phyloP scores from a whole-genome alignment of 2,797 vertebrate species.

The Crax fasciolata region DNA sequence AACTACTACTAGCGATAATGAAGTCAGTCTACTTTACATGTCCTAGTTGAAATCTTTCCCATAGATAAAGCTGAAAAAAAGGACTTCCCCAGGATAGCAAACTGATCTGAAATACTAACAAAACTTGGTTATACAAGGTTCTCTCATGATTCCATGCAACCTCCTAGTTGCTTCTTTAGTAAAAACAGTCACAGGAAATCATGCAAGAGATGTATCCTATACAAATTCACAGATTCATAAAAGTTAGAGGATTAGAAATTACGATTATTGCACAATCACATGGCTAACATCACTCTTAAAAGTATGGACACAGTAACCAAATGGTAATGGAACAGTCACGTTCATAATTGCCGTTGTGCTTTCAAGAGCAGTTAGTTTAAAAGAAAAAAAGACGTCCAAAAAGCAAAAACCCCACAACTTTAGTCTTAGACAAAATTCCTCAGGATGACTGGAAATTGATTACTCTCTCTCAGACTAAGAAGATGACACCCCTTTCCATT shows the following conservation, averaged over 20 bases:
- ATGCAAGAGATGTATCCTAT: neutral
- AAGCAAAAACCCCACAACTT: neutral
- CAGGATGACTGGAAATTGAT: neutral
- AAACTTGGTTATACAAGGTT: neutral
- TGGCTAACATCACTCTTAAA: neutral
- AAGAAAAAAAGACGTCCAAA: neutral
- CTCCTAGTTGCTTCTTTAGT: neutral
- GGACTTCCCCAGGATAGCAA: neutral
- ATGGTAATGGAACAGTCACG: neutral
- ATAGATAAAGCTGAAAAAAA: neutral
- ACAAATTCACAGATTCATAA: neutral
- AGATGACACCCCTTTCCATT: neutral
- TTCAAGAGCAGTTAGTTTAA: neutral
- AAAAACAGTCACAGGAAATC: neutral
- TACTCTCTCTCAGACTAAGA: neutral
- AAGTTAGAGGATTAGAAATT: neutral
- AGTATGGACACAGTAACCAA: neutral
- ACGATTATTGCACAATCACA: neutral
- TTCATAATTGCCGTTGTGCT: rapidly evolving
- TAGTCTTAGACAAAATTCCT: neutral
- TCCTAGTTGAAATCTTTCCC: neutral
- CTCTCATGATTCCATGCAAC: neutral
- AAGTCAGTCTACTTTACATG: neutral
- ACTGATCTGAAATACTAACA: neutral
- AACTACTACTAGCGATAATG: neutral